Evolutionary conservation across 2,888 invertebrate genomes (phyloP).

Genomic region (Spodoptera exigua): DNA sequence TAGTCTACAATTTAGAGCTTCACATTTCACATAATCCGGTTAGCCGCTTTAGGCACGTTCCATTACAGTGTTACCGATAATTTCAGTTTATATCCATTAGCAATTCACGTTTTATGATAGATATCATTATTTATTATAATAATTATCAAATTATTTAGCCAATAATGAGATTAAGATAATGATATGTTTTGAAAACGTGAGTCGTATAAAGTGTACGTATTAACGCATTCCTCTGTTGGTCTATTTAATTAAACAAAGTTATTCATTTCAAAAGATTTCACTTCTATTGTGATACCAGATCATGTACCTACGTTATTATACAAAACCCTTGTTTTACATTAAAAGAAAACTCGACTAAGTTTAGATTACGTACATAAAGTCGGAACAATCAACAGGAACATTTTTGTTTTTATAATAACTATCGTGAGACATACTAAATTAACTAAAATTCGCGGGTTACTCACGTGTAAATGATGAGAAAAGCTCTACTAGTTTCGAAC

Average conservation of each 20-base stretch:
- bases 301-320: background rate
- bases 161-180: constrained; percentile 13
- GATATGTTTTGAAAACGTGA: constrained; percentile 14
- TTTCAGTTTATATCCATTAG: constrained; percentile 1
- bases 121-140: constrained; percentile 3
- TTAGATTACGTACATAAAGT: constrained; percentile 14
- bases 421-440: too few relatives aligned
- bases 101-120: background rate
- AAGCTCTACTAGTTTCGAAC: too few relatives aligned
- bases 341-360: background rate
- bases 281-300: background rate
- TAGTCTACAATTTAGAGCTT: constrained; percentile 17
- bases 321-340: too few relatives aligned
- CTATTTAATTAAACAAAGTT: constrained; percentile 1
- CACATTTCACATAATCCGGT: constrained; percentile 21
- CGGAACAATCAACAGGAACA: constrained; percentile 25
- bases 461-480: too few relatives aligned
- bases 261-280: background rate
- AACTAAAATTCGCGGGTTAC: too few relatives aligned
- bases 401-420: too few relatives aligned
- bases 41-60: constrained; percentile 20
- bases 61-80: constrained; percentile 8
- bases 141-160: constrained; percentile 1
- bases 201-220: background rate
- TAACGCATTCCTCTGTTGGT: constrained; percentile 2